These are phyloP conservation scores for Patagioenas fasciata DNA, from an alignment of 2,113 vertebrate genomes.

Conservation along the genomic window DNA sequence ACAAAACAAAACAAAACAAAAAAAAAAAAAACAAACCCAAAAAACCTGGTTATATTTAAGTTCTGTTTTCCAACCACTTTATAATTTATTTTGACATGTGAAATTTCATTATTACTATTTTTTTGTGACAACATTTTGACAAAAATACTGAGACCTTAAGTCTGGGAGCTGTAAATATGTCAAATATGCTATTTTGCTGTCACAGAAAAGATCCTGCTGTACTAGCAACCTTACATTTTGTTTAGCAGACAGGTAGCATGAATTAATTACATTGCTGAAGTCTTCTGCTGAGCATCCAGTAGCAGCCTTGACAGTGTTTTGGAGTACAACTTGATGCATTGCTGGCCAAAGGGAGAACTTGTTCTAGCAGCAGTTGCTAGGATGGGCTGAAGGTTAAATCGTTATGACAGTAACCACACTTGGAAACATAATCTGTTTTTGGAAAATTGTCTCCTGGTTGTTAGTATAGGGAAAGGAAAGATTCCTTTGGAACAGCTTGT, in stretches of 20 bases:
- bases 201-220: not conserved
- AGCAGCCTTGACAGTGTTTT: conserved; percentile 43
- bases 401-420: conserved; percentile 37
- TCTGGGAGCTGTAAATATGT: not conserved
- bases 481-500: conserved; percentile 10
- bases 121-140: not conserved
- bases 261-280: not conserved
- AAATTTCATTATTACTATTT: not conserved
- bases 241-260: not conserved
- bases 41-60: not conserved
- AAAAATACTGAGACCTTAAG: not conserved
- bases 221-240: not conserved
- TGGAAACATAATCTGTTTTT: conserved; percentile 1
- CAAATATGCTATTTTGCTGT: not conserved
- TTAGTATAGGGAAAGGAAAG: not conserved
- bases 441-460: not conserved
- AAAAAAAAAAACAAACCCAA: too few species aligned
- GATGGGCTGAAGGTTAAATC: conserved; percentile 19
- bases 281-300: conserved; percentile 20
- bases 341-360: conserved; percentile 14
- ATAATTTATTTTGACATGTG: not conserved
- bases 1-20: too few species aligned
- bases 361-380: not conserved
- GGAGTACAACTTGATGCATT: not conserved
- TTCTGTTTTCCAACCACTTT: not conserved